phyloP scores from a whole-genome alignment of 2,797 vertebrate species.

The Acipenser transmontanus region DNA sequence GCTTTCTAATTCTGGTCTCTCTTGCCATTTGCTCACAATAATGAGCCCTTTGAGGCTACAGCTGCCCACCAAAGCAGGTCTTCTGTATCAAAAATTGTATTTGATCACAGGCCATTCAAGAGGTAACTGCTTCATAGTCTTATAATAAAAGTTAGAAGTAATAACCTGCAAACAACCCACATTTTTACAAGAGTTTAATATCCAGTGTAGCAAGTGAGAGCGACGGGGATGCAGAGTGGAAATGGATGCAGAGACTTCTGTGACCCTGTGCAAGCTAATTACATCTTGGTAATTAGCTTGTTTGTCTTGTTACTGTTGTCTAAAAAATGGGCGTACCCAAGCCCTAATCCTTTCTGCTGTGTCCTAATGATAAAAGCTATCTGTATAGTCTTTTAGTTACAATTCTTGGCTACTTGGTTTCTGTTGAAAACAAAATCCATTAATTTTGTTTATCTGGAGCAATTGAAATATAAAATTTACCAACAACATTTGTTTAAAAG shows the following conservation, averaged over 20 bases:
- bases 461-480: too few relatives aligned
- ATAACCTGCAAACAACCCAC: neutral
- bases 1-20: too few relatives aligned
- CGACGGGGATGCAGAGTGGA: neutral
- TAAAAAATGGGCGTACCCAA: slow-evolving; percentile 8
- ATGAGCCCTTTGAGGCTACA: too few relatives aligned
- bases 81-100: neutral
- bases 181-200: neutral
- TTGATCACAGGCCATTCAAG: slow-evolving; percentile 1
- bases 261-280: slow-evolving; percentile 12
- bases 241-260: slow-evolving; percentile 7
- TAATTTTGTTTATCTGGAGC: too few relatives aligned
- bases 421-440: too few relatives aligned
- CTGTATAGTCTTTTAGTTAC: neutral
- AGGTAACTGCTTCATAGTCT: neutral
- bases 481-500: too few relatives aligned
- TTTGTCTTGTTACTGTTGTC: slow-evolving; percentile 11
- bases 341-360: neutral
- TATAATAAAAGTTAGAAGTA: slow-evolving; percentile 6
- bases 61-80: too few relatives aligned
- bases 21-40: too few relatives aligned
- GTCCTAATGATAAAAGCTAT: neutral
- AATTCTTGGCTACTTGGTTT: too few relatives aligned
- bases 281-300: slow-evolving; percentile 11
- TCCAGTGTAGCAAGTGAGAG: neutral